phyloP scores from a whole-genome alignment of 92 coral and sea anemone genomes.

The Zoanthus sociatus region DNA sequence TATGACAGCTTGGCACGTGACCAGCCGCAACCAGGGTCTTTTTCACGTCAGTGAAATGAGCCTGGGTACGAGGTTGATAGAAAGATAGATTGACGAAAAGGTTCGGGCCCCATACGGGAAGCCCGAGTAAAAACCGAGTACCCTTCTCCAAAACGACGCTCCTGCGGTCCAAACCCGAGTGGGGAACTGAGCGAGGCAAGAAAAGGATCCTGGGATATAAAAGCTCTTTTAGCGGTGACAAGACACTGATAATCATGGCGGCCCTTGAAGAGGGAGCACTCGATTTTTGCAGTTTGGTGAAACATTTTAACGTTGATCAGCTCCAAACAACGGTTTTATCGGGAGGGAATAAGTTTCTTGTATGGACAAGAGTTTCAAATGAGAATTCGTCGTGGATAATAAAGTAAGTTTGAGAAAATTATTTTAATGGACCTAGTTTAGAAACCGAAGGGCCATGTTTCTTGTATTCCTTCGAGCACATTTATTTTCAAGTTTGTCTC shows the following conservation, averaged over 20 bases:
- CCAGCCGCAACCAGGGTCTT: too few relatives aligned
- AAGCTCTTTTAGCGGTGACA: slow-evolving; percentile 28
- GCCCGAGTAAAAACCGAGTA: too few relatives aligned
- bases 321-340: slow-evolving; percentile 67
- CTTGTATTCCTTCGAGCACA: slow-evolving; percentile 36
- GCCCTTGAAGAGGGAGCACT: slow-evolving; percentile 64
- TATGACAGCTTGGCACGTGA: too few relatives aligned
- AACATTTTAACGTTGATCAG: slow-evolving; percentile 75
- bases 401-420: slow-evolving; percentile 62
- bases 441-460: slow-evolving; percentile 36
- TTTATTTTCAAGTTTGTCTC: not conserved
- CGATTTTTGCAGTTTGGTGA: slow-evolving; percentile 71
- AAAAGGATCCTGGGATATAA: slow-evolving; percentile 48
- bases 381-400: slow-evolving; percentile 81
- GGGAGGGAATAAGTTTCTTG: slow-evolving; percentile 73
- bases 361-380: slow-evolving; percentile 82
- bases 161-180: slow-evolving; percentile 37
- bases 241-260: slow-evolving; percentile 70
- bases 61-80: too few relatives aligned
- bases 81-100: too few relatives aligned
- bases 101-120: too few relatives aligned
- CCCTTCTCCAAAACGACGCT: not conserved
- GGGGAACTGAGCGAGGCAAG: slow-evolving; percentile 33
- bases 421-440: slow-evolving; percentile 11
- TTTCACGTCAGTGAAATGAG: too few relatives aligned